Evolutionary conservation across 1,140 invertebrate species (phyloP), one percentile per base, ranked within the genome.

Genomic region (Condylostylus longicornis): DNA sequence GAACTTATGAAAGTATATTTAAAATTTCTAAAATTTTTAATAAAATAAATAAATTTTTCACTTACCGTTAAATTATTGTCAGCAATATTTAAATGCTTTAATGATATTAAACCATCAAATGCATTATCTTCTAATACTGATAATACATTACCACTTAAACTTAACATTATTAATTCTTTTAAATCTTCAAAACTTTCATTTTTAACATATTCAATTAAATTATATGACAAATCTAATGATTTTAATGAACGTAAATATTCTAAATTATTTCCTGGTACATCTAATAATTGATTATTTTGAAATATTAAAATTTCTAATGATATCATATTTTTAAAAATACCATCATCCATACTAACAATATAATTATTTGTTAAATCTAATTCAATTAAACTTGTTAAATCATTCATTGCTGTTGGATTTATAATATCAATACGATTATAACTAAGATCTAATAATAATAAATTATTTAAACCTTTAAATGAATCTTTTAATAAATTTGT

Each of bases 341-440:
- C 73, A 5, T 69, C 63, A 38, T 79, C 75, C 38, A 83, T 65
- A 47, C 70, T 77, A 12, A 74, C 74, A 48, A 79, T 69, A 31
- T 70, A 73, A 54, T 91, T 91, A 42, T 75, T 72, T 30, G 76
- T 77, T 21, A 91, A 62, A 62, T 82, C 72, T 4, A 91, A 62
- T 30, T 72, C 67, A 48, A 80, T 72, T 33, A 90, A 54, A 8
- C 72, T 68, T 32, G 68, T 68, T 30, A 87, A 69, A 51, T 79
- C 75, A 29, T 68, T 68, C 52, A 90, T 84, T 8, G 78, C 71
- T 41, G 74, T 68, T 18, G 67, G 59, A 50, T 82, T 69, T 39
- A 90, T 67, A 21, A 68, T 65, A 37, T 75, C 71, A 44, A 93
- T 74, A 42, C 75, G 71, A 61, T 93, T 93, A 41, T 72, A 64